These are phyloP conservation scores for Cataglyphis livida DNA, from an alignment of 2,888 invertebrate genomes.

Conservation along the genomic window DNA sequence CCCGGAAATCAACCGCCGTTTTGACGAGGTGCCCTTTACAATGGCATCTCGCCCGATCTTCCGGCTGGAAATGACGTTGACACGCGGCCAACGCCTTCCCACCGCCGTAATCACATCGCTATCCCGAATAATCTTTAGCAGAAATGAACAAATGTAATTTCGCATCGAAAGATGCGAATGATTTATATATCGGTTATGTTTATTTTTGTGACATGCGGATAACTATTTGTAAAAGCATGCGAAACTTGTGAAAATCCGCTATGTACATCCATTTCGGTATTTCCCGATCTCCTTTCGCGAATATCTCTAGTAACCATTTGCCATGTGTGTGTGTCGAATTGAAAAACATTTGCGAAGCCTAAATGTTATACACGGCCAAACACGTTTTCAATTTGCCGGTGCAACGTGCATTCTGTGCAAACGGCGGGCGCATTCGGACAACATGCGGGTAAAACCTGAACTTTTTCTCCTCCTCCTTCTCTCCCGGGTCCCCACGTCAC, in stretches of 20 bases:
- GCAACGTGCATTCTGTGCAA: conserved; percentile 37
- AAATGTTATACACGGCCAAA: conserved; percentile 43
- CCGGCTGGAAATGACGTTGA: conserved; percentile 44
- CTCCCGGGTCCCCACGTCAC: conserved; percentile 11
- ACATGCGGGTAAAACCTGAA: neutral
- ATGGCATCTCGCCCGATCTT: conserved; percentile 47
- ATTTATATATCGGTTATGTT: neutral
- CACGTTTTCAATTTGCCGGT: conserved; percentile 49
- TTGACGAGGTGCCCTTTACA: conserved; percentile 63
- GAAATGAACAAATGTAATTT: neutral
- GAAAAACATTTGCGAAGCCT: conserved; percentile 41
- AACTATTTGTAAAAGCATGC: neutral
- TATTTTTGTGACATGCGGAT: neutral
- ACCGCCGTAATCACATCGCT: neutral
- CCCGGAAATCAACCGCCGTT: conserved; percentile 69
- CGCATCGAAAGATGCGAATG: neutral
- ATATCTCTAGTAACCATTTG: conserved; percentile 8
- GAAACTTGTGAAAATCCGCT: neutral
- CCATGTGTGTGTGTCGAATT: conserved; percentile 17
- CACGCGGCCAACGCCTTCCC: conserved; percentile 15
- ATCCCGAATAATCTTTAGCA: neutral
- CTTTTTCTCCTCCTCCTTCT: neutral
- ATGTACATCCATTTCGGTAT: neutral
- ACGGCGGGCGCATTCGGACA: conserved; percentile 32
- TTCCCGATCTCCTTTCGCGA: neutral